Evolutionary conservation across 2,888 invertebrate species (phyloP).

Genomic region (Drosophila ezoana): DNA sequence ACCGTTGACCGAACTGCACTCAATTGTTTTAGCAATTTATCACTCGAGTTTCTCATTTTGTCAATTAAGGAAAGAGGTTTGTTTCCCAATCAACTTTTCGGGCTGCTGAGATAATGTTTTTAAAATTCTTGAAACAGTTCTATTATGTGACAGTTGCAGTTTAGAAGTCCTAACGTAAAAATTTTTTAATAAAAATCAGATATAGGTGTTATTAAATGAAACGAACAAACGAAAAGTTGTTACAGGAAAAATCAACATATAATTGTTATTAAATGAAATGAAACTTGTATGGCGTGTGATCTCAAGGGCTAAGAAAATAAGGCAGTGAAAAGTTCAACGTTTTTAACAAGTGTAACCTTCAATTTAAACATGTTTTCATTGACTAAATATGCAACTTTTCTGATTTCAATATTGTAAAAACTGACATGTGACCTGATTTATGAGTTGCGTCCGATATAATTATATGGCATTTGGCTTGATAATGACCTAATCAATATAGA

Average conservation of each 20-base stretch:
- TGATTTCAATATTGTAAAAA: constrained; percentile 10
- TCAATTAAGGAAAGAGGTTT: constrained; percentile 73
- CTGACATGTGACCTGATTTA: constrained; percentile 66
- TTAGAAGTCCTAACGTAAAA: neutral
- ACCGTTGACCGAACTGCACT: constrained; percentile 64
- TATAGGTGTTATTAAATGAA: neutral
- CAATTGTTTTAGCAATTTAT: constrained; percentile 38
- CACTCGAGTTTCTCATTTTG: constrained; percentile 34
- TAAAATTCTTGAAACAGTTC: constrained; percentile 2
- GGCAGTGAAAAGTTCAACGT: neutral
- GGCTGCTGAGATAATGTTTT: constrained; percentile 8
- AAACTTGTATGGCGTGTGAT: no score
- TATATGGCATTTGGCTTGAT: constrained; percentile 53
- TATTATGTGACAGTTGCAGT: neutral
- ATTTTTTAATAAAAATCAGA: neutral
- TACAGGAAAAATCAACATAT: no score
- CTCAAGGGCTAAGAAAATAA: no score
- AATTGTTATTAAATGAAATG: no score
- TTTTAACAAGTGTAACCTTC: neutral
- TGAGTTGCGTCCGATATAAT: constrained; percentile 39
- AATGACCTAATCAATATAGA: constrained; percentile 49
- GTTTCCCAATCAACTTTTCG: constrained; percentile 5
- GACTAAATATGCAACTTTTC: neutral
- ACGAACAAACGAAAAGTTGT: neutral
- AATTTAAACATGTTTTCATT: neutral